Base-by-base conservation (phyloP, 2,888 invertebrate species). In the Leptinotarsa tumamoca region DNA sequence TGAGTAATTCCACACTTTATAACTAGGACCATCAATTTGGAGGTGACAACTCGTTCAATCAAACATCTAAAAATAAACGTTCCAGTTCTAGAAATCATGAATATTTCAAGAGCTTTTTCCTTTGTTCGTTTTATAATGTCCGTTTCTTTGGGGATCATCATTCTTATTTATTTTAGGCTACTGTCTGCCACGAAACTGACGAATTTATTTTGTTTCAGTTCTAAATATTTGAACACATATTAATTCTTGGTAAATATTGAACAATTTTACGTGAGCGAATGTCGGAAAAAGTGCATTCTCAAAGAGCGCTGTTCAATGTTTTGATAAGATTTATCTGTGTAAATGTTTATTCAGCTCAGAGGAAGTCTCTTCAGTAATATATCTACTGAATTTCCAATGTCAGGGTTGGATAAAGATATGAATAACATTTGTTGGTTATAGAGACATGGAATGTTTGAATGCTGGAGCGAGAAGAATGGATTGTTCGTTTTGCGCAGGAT, bases 161-260 rank as follows among this genome's bases (percentile, higher is more conserved):
- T 23, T 68, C 17, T 17, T 68, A 52, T 68, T 54, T 68, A 68
- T 68, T 68, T 54, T 23, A 17, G 52, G 33, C 68, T 68, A 49
- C 67, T 21, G 21, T 49, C 21, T 50, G 49, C 67, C 58, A 58
- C 14, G 23, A 23, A 23, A 58, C 58, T 13, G 21, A 15, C 58
- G 13, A 23, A 23, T 58, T 51, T 14, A 10, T 33, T 67, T 50
- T 50, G 21, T 50, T 49, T 67, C 21, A 15, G 50, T 18, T 51
- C 51, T 67, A 51, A 67, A 67, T 67, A 67, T 67, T 67, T 67
- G 67, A 67, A 67, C 67, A 18, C 23, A 23, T 23, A 23, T 4
- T 58, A 58, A 58, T 58, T 23, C 58, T 14, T 15, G 15, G 23
- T 23, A 58, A 58, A 58, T 58, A 58, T 58, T 23, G 21, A 15